Evolutionary conservation across 2,888 invertebrate species (phyloP).

Genomic region (Octodonta nipae): DNA sequence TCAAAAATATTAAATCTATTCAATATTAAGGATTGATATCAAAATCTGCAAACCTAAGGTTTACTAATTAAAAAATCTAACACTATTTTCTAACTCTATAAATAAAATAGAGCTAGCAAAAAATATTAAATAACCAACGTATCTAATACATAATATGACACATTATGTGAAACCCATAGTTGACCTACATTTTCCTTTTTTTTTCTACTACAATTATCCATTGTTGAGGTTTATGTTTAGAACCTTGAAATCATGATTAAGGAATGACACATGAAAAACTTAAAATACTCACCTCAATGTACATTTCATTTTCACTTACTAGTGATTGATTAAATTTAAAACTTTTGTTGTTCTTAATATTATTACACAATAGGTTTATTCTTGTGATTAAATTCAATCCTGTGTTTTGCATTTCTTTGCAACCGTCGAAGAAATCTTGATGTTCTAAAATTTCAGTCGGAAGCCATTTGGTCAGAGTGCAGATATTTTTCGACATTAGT

Average conservation of each 20-base stretch:
- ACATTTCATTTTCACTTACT: slow-evolving; percentile 15
- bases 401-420: slow-evolving; percentile 40
- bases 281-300: slow-evolving; percentile 12
- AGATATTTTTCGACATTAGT: slow-evolving; percentile 31
- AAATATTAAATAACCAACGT: no score
- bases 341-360: slow-evolving; percentile 13
- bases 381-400: slow-evolving; percentile 28
- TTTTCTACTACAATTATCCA: neutral
- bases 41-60: no score
- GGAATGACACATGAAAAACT: no score
- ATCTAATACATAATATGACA: no score
- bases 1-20: no score
- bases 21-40: no score
- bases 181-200: neutral
- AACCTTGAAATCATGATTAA: no score
- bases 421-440: slow-evolving; percentile 39
- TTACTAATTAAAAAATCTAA: no score
- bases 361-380: slow-evolving; percentile 36
- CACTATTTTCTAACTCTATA: no score
- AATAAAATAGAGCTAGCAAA: neutral
- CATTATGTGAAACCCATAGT: neutral
- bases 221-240: no score
- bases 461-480: slow-evolving; percentile 40
- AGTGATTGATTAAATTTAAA: slow-evolving; percentile 14
- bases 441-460: slow-evolving; percentile 42